Conservation (phyloP, 2,113 vertebrate species). For the Gracilinanus agilis region DNA sequence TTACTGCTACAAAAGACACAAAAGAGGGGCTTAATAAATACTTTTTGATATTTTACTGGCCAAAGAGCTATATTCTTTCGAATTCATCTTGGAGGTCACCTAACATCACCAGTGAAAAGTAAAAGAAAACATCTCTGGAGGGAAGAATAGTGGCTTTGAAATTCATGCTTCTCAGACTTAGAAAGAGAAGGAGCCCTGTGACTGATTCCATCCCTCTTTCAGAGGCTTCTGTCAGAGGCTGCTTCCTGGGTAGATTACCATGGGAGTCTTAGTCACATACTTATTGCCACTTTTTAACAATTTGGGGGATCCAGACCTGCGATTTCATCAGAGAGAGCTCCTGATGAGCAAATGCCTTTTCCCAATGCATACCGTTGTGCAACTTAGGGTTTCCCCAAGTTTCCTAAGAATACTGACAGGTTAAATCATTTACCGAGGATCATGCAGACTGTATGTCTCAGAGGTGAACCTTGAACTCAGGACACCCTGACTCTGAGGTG, state of each 20-base stretch:
- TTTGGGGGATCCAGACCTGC: not conserved
- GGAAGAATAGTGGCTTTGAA: constrained; percentile 19
- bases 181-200: not conserved
- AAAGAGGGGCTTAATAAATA: not conserved
- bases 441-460: not conserved
- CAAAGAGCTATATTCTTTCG: constrained; percentile 1
- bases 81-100: not conserved
- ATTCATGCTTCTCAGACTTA: not conserved
- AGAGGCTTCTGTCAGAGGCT: not conserved
- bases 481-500: not conserved
- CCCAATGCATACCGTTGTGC: not conserved
- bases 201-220: not conserved
- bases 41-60: constrained; percentile 35
- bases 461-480: not conserved
- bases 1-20: not conserved
- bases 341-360: not conserved
- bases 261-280: not conserved
- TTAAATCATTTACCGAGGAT: not conserved
- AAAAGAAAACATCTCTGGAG: not conserved
- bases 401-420: not conserved
- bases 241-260: not conserved
- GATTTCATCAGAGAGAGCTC: not conserved
- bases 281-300: not conserved
- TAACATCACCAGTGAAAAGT: not conserved
- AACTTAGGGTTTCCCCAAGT: not conserved